phyloP scores from a whole-genome alignment of 2,113 vertebrate genomes.

The Oryzias celebensis region DNA sequence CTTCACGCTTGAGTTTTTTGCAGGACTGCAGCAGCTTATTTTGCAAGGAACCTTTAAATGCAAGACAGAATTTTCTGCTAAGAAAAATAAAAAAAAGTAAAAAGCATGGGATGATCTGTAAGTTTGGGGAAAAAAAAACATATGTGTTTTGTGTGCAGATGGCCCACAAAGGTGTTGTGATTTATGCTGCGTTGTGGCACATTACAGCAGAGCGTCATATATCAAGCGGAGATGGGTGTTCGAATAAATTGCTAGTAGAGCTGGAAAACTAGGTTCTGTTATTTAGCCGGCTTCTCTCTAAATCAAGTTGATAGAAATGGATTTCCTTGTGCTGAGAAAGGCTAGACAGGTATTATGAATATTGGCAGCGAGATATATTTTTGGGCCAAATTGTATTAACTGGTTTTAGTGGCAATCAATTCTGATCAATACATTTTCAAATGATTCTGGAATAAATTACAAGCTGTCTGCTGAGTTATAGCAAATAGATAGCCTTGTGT shows the following conservation, averaged over 20 bases:
- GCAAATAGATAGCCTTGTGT: background rate
- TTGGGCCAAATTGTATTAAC: conserved; percentile 33
- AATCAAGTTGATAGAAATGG: conserved; percentile 59
- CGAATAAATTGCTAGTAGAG: conserved; percentile 51
- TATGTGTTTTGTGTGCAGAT: conserved; percentile 63
- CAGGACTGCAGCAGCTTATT: conserved; percentile 37
- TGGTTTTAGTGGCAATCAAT: conserved; percentile 30
- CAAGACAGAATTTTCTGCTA: conserved; percentile 36
- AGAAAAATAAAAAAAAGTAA: conserved; percentile 26
- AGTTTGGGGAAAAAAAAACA: conserved; percentile 49
- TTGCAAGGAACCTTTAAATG: conserved; percentile 38
- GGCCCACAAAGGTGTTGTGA: conserved; percentile 69
- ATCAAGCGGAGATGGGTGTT: conserved; percentile 62
- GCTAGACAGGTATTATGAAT: conserved; percentile 25
- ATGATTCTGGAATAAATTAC: conserved; percentile 6
- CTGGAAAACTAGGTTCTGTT: conserved; percentile 42
- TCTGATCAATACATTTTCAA: conserved; percentile 29
- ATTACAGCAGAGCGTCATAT: conserved; percentile 65
- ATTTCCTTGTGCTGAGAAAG: conserved; percentile 41
- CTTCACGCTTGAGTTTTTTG: conserved; percentile 33
- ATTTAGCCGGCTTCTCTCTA: conserved; percentile 51
- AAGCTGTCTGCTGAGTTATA: background rate
- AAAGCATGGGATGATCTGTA: conserved; percentile 47
- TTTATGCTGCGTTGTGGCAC: conserved; percentile 67
- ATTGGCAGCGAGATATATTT: conserved; percentile 32